phyloP scores from a whole-genome alignment of 2,113 vertebrate genomes.

The Oreochromis niloticus region DNA sequence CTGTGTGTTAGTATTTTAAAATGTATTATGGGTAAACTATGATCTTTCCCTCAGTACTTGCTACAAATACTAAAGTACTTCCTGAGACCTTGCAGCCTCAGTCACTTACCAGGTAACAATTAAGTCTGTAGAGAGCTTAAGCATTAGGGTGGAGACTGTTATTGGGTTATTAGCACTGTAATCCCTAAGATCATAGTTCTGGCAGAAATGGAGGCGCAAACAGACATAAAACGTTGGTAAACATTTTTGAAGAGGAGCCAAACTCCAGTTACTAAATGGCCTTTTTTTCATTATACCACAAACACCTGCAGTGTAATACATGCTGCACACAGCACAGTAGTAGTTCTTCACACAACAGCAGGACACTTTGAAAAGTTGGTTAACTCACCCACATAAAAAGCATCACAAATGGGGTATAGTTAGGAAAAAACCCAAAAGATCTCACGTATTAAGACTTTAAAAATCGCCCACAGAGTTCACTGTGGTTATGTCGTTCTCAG shows the following conservation, averaged over 20 bases:
- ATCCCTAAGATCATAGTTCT: background rate
- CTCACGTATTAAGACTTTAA: background rate
- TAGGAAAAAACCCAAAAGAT: background rate
- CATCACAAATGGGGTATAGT: background rate
- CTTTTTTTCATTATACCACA: rapidly evolving
- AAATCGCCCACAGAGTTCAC: background rate
- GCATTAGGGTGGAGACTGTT: background rate
- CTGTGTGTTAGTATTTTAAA: background rate
- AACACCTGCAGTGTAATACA: background rate
- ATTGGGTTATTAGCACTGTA: background rate
- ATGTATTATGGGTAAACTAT: background rate
- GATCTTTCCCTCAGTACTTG: background rate
- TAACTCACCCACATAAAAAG: background rate
- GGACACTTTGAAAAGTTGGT: background rate
- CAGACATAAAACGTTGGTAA: background rate
- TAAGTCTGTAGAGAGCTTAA: rapidly evolving
- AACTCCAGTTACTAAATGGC: background rate
- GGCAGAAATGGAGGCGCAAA: background rate
- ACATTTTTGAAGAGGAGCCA: background rate
- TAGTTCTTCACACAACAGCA: background rate
- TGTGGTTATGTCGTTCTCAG: background rate
- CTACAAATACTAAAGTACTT: background rate
- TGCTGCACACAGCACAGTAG: background rate
- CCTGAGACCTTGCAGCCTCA: background rate
- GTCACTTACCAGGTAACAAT: background rate